Base-by-base conservation (phyloP, 2,797 vertebrate species). In the Uromys caudimaculatus region DNA sequence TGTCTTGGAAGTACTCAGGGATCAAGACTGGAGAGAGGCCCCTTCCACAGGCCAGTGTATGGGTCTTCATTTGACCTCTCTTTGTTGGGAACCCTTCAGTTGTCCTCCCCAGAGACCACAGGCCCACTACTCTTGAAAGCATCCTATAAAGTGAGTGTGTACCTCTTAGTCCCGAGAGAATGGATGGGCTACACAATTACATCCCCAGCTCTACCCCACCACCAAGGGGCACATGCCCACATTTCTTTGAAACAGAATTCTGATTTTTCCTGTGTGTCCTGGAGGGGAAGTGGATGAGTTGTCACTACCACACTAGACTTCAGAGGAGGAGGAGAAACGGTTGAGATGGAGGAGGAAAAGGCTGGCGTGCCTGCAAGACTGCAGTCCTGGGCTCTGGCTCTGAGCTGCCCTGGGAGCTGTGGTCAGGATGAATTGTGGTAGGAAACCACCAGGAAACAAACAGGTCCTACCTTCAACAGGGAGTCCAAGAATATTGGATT, bases 91-190 rank as follows among this genome's bases (percentile, higher is more conserved):
- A 21, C 32, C 2, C 27, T 41, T 41, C 16, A 32, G 23, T 29
- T 27, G 67, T 21, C n/a, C 19, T 56, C 56, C 92, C 56, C 0
- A 0, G 50, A 87, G 69, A 16, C 50, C 1, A 69, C 76, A 76
- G 77, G 52, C 14, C 38, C 21, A 0, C 10, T 11, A 19, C 2
- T 67, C 69, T 71, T 8, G 47, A 73, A 92, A 47, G 35, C 38
- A 14, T 56, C 56, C 4, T 1, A 56, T 41, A 23, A 3, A 23
- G 17, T 2, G 3, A 64, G 21, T 0, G 0, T 3, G 35, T 14
- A 6, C 17, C 44, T 64, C 32, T 41, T 1, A 27, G 17, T 32
- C 47, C 23, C 0, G 10, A 79, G 82, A 92, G 14, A 3, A 24
- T 8, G 35, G 13, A 27, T 7, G 3, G n/a, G 41, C 19, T 52